Conservation (phyloP, 2,797 vertebrate species). For the Sebastes goodei region DNA sequence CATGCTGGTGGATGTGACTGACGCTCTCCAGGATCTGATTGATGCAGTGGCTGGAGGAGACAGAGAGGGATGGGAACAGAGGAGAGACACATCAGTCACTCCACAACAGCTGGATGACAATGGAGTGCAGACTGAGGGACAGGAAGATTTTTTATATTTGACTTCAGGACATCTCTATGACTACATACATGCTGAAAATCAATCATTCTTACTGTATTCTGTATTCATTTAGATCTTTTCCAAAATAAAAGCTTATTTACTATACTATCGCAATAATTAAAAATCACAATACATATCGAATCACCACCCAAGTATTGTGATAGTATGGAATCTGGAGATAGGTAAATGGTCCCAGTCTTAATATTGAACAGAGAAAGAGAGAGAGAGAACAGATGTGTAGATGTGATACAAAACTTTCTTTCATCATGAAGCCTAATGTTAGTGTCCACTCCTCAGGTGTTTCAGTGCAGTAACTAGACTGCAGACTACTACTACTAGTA, state of each 20-base stretch:
- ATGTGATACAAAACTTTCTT: too few relatives aligned
- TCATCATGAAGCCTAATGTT: too few relatives aligned
- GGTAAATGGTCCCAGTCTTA: background rate
- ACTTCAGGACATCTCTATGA: background rate
- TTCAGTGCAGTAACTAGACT: too few relatives aligned
- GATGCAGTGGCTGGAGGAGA: constrained; percentile 93
- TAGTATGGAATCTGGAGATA: background rate
- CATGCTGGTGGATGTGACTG: constrained; percentile 99
- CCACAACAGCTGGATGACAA: background rate
- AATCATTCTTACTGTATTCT: too few relatives aligned
- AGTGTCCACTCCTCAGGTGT: too few relatives aligned
- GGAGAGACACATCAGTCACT: constrained; percentile 30
- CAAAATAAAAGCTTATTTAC: background rate
- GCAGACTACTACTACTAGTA: too few relatives aligned
- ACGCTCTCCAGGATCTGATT: constrained; percentile 99
- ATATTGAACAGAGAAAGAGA: too few relatives aligned
- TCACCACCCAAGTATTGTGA: background rate
- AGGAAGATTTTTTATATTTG: background rate
- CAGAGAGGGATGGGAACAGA: constrained; percentile 13
- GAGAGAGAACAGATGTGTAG: too few relatives aligned
- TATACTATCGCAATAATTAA: background rate
- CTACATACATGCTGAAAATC: too few relatives aligned
- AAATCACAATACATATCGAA: background rate
- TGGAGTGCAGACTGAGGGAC: background rate
- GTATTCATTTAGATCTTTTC: too few relatives aligned